Evolutionary conservation across 2,888 invertebrate genomes (phyloP), one percentile per base, ranked within the genome.

Genomic region (Eristalinus sepulchralis): DNA sequence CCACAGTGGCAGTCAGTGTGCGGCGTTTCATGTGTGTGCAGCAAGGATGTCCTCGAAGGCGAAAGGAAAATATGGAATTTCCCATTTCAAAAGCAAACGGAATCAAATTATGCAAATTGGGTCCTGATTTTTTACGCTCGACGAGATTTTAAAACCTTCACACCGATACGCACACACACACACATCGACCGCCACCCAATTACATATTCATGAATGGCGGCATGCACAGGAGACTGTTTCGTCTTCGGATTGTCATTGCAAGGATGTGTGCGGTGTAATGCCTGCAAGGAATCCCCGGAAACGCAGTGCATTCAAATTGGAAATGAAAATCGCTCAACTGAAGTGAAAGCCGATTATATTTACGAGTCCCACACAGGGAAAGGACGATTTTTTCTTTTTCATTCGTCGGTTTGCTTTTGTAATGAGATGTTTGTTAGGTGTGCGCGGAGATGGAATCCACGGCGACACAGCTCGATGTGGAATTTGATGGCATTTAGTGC

Each of bases 51-150:
- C 17, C 47, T 13, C 47, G 17, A 11, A n/a, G 39, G 64, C 17
- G 55, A 13, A 13, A 62, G 57, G 39, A 73, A 81, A 83, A 83
- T 82, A 86, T 83, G 78, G 78, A 75, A 83, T 59, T 79, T 86
- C 75, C 83, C 67, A 86, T 86, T 79, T 66, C 27, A 66, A 78
- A 83, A 79, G 24, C 57, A 39, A 66, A 78, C 70, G 11, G 80
- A 87, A 88, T 88, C 83, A 86, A 88, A 88, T 88, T 88, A 88
- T 88, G 88, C 88, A 88, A 88, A 88, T 88, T 88, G 86, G 83
- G 88, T 75, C 72, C 85, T 88, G 88, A 88, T 88, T 88, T 88
- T 88, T 88, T 86, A 88, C 88, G 88, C 83, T 88, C 78, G 88
- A 82, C 76, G 70, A 83, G 72, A 72, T 64, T 83, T 87, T 87